Evolutionary conservation across 2,888 invertebrate species (phyloP), one percentile per base, ranked within the genome.

Genomic region (Baronia brevicornis): DNA sequence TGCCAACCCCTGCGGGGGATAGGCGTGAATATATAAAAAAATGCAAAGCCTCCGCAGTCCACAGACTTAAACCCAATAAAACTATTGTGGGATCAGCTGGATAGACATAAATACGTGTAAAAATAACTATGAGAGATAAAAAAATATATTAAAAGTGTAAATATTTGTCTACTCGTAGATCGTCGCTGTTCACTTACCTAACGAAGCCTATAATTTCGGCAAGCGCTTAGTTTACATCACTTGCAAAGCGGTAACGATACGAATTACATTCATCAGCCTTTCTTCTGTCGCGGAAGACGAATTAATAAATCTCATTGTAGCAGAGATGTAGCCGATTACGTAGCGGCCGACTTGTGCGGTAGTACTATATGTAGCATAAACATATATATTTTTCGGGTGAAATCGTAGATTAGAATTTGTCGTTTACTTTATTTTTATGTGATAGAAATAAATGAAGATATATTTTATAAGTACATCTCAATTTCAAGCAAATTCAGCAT

Each of bases 291-390:
- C 51, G 43, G 49, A 57, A 61, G 54, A 63, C 51, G 50, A 44
- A 50, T 57, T 47, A 38, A 46, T 54, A 42, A 36, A 40, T 41
- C 36, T 41, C 38, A 43, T 60, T 49, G 51, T 52, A 54, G 65
- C 51, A 60, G 84, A 80, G 59, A 84, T 84, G 84, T 84, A 84
- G 84, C 77, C 82, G 48, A 50, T 62, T 68, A 68, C 47, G 54
- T 46, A 46, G 51, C 30, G 44, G 57, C 82, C 82, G 82, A 80
- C 80, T 68, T 46, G 73, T 51, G 79, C 82, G 82, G 84, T 79
- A 63, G 52, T 54, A 49, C 44, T 46, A 46, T 41, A 32, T 48
- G 29, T 35, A 35, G 29, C 8, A 5, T 35, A 29, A n/a, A 15
- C 41, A 47, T 45, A 37, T 41, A 46, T 33, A 38, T 32, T 38